Percentiles rank a stretch among this genome's conserved stretches.
These are phyloP conservation scores for Osedax fenrisi DNA, from an alignment of 2,888 invertebrate species.

Conservation along the genomic window DNA sequence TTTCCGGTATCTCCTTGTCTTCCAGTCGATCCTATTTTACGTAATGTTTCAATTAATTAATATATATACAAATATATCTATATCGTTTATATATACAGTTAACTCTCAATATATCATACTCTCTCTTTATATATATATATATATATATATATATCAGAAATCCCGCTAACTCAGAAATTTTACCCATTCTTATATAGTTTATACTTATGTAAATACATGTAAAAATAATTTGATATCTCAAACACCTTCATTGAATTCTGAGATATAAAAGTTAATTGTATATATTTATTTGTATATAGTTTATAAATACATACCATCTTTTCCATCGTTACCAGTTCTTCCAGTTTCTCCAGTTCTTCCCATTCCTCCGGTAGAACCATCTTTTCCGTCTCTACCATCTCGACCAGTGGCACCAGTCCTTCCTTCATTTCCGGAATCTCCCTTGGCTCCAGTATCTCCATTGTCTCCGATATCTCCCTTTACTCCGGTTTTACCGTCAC, in stretches of 20 bases:
- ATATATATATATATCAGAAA: too few relatives aligned
- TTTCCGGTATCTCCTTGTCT: neutral
- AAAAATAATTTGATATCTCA: too few relatives aligned
- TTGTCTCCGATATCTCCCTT: neutral
- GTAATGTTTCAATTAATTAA: slow-evolving; percentile 17
- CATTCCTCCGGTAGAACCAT: neutral
- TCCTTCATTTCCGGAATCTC: neutral
- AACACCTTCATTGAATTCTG: too few relatives aligned
- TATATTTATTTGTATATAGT: too few relatives aligned
- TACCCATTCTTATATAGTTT: too few relatives aligned
- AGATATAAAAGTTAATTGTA: too few relatives aligned
- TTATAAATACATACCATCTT: slow-evolving; percentile 25
- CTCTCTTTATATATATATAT: too few relatives aligned
- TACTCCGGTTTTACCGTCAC: neutral
- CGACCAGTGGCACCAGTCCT: slow-evolving; percentile 1
- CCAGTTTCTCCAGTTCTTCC: neutral
- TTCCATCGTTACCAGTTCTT: slow-evolving; percentile 22
- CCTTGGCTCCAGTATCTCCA: slow-evolving; percentile 1
- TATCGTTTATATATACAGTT: neutral
- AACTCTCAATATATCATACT: slow-evolving; percentile 24
- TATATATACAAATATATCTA: slow-evolving; percentile 9
- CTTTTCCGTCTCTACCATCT: neutral
- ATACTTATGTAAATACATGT: too few relatives aligned
- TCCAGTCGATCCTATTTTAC: slow-evolving; percentile 23
- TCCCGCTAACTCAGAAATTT: too few relatives aligned